Conservation (phyloP, 2,888 invertebrate genomes). For the Formica aserva region DNA sequence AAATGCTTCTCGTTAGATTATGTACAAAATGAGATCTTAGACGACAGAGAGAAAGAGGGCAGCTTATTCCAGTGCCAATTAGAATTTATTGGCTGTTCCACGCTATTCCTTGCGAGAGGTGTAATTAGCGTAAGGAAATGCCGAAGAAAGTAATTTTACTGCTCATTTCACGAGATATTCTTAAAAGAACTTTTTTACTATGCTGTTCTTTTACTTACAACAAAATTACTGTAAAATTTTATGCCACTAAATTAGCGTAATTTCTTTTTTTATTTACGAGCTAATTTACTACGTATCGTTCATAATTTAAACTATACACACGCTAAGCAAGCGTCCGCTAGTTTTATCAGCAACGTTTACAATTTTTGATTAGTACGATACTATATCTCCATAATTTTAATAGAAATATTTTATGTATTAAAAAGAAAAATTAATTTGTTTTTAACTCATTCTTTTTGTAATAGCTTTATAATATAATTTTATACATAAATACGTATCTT, state of each 20-base stretch:
- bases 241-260: neutral
- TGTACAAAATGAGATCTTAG: neutral
- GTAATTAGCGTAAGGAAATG: conserved; percentile 25
- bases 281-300: neutral
- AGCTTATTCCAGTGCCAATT: neutral
- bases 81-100: conserved; percentile 15
- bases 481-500: neutral
- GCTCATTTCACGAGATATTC: conserved; percentile 1
- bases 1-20: conserved; percentile 8
- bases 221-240: conserved; percentile 9
- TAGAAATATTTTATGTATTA: neutral
- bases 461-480: neutral
- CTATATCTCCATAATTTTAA: conserved; percentile 10
- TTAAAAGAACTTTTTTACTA: conserved; percentile 8
- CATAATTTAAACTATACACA: neutral
- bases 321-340: neutral
- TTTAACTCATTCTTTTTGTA: neutral
- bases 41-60: neutral
- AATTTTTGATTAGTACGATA: neutral
- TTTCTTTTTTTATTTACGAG: neutral
- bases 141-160: conserved; percentile 21
- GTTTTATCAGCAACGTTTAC: neutral
- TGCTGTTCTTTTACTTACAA: neutral
- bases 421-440: neutral
- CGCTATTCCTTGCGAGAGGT: neutral